Percentiles rank a stretch among this genome's conserved stretches.
phyloP scores from a whole-genome alignment of 1,140 invertebrate genomes.

The Diabrotica undecimpunctata region DNA sequence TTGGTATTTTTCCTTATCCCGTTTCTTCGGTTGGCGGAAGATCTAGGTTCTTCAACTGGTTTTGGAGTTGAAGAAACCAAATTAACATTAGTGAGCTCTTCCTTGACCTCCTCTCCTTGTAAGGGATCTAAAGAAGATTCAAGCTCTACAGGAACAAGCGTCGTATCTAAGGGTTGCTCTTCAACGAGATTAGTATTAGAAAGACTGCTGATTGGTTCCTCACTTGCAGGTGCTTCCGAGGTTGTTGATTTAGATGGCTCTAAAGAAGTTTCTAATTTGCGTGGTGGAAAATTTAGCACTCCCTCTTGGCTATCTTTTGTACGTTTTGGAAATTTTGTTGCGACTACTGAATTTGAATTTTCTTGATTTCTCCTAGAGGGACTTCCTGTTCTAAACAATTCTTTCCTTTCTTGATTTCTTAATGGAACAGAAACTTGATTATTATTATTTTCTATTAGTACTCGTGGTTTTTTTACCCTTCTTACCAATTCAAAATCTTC shows the following conservation, averaged over 20 bases:
- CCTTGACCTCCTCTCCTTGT: constrained; percentile 5
- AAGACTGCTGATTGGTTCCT: not conserved
- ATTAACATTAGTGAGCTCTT: constrained; percentile 16
- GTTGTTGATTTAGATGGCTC: not conserved
- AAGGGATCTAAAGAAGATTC: constrained; percentile 17
- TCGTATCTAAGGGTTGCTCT: constrained; percentile 5
- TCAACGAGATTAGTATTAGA: not conserved
- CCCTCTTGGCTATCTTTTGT: not conserved
- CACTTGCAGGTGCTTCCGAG: not conserved
- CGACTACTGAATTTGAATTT: not conserved
- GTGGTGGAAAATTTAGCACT: not conserved
- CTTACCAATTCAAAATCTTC: constrained; percentile 34
- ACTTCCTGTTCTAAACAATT: not conserved
- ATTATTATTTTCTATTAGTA: constrained; percentile 39
- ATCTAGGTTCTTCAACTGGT: constrained; percentile 9
- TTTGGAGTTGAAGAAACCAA: constrained; percentile 11
- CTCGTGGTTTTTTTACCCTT: constrained; percentile 34
- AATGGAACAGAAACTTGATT: constrained; percentile 32
- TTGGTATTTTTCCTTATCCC: constrained; percentile 10
- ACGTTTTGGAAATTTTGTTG: not conserved
- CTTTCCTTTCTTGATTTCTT: not conserved
- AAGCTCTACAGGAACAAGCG: constrained; percentile 6
- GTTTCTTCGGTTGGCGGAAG: constrained; percentile 11
- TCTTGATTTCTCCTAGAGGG: constrained; percentile 4
- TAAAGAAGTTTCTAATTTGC: not conserved